Evolutionary conservation across 2,797 vertebrate genomes (phyloP), one percentile per base, ranked within the genome.

Genomic region (Lophius americanus): DNA sequence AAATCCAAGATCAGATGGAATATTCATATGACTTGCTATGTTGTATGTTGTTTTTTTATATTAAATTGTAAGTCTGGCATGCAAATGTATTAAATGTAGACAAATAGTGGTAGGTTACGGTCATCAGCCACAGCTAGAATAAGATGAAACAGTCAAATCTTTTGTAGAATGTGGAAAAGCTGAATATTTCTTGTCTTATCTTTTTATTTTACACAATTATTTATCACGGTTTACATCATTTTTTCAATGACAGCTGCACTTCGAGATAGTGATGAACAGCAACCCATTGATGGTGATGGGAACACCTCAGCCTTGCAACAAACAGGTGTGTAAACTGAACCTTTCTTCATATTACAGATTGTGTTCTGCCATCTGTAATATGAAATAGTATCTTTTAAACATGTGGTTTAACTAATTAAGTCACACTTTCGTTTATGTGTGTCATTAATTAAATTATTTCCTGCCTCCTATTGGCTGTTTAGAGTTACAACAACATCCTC

Each of bases 291-390:
- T 3, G 68, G 51, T 56, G 46, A 44, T 4, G 85, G 79, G 3
- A 84, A 73, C 58, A 82, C 82, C 2, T 13, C 57, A 3, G 36
- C 73, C 11, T 64, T 92, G 69, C 88, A 90, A 66, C 78, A 10
- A 63, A 93, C 90, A 78, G 94, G 94, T 94, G 58, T 46, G 81
- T 41, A 32, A 12, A 5, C 41, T 9, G 0, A 69, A 32, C n/a
- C 7, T 7, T 4, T 51, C 7, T 14, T n/a, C 23, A 23, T 23
- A 23, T 23, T 23, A 23, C 23, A 23, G 23, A 23, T 23, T 23
- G 23, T 23, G 23, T 23, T 23, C 23, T 23, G 23, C 23, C 23
- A 23, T 23, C 42, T 10, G 9, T 4, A 9, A 8, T 14, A 41
- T 14, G 1, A 42, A 36, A 7, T 44, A n/a, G 60, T 33, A 39